Conservation (phyloP, 2,888 invertebrate genomes). For the Mythimna lalbum region DNA sequence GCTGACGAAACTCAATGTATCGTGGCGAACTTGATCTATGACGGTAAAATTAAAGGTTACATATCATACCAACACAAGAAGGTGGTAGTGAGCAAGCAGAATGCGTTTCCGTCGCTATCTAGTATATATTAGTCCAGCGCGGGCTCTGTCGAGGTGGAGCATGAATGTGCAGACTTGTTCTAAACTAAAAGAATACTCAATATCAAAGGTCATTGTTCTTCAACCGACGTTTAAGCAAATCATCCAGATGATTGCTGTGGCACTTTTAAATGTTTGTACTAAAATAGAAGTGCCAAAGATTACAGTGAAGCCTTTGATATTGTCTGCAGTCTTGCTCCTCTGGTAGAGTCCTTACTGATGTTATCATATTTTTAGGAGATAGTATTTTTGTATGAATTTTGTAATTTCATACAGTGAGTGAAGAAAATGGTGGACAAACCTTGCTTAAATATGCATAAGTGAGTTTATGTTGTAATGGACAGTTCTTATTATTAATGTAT, state of each 20-base stretch:
- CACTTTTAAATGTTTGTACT: neutral
- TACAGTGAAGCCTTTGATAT: conserved; percentile 33
- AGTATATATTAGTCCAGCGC: conserved; percentile 84
- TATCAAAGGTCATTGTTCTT: conserved; percentile 32
- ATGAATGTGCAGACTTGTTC: conserved; percentile 43
- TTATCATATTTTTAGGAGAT: conserved; percentile 10
- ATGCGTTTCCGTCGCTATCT: conserved; percentile 97
- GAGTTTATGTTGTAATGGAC: conserved; percentile 6
- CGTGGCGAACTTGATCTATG: conserved; percentile 98
- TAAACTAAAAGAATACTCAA: conserved; percentile 16
- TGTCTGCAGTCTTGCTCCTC: conserved; percentile 9
- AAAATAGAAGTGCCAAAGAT: conserved; percentile 2
- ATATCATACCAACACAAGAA: conserved; percentile 99
- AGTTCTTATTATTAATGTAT: conserved; percentile 31
- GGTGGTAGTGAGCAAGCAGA: conserved; percentile 99
- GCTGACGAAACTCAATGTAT: conserved; percentile 99
- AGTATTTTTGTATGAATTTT: conserved; percentile 53
- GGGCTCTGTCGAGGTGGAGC: conserved; percentile 55
- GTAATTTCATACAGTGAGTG: conserved; percentile 41
- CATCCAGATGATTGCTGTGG: conserved; percentile 17
- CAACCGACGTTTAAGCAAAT: neutral
- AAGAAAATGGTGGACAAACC: conserved; percentile 6
- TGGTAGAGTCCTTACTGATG: conserved; percentile 31
- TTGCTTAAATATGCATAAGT: conserved; percentile 23
- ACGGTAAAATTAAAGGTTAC: conserved; percentile 99